phyloP scores from a whole-genome alignment of 37 sponge, comb jelly and placozoan genomes.

The Ianthella basta region DNA sequence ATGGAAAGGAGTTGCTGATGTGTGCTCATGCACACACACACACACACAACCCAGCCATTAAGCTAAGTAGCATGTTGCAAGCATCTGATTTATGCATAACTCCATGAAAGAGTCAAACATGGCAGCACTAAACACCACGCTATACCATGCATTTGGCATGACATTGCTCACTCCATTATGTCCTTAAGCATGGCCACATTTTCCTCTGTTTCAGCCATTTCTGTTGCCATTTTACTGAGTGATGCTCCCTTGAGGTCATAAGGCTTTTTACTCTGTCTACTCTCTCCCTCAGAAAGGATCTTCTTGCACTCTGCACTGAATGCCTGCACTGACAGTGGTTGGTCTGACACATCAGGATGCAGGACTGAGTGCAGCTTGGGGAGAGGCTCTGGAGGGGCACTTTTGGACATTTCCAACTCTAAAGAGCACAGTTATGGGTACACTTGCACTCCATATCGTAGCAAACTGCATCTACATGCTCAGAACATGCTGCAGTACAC shows the following conservation, averaged over 20 bases:
- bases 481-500: too few relatives aligned
- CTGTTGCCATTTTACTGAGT: background rate
- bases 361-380: conserved; percentile 23
- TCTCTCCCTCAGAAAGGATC: background rate
- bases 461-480: too few relatives aligned
- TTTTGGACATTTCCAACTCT: background rate
- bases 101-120: too few relatives aligned
- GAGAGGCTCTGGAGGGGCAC: background rate
- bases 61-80: too few relatives aligned
- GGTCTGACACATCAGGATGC: conserved; percentile 13
- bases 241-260: background rate
- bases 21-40: too few relatives aligned
- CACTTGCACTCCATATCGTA: too few relatives aligned
- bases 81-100: too few relatives aligned
- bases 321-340: background rate
- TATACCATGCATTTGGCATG: too few relatives aligned
- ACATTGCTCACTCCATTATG: conserved; percentile 1
- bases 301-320: conserved; percentile 13
- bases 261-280: background rate
- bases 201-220: background rate
- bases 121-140: too few relatives aligned
- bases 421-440: too few relatives aligned
- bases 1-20: too few relatives aligned
- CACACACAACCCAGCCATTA: too few relatives aligned
- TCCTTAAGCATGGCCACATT: background rate